A percentile compares a stretch with the other conserved stretches of the same genome.
Conservation (phyloP, 2,888 invertebrate species). For the Carterocephalus palaemon region DNA sequence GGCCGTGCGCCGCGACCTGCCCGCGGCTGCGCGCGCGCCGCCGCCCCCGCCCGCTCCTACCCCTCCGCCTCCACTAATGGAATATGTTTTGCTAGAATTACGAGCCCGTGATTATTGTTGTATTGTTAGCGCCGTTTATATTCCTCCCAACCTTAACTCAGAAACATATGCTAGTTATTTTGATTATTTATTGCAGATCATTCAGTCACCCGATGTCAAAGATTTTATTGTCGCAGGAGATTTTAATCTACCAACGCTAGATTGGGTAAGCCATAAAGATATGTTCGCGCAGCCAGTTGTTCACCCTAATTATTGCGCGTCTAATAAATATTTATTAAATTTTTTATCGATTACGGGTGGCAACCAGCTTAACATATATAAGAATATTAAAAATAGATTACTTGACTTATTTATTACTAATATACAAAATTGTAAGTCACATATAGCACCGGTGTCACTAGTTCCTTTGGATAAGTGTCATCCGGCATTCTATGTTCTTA, state of each 20-base stretch:
- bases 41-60: not conserved
- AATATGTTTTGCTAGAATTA: too few relatives aligned
- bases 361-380: not conserved
- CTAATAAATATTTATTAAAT: not conserved
- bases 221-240: not conserved
- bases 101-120: too few relatives aligned
- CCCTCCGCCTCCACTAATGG: not conserved
- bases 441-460: not conserved
- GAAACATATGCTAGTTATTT: not conserved
- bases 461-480: not conserved
- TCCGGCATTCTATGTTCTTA: not conserved
- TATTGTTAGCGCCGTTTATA: too few relatives aligned
- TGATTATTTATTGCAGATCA: not conserved
- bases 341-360: not conserved
- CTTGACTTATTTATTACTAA: not conserved
- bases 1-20: constrained; percentile 13
- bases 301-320: too few relatives aligned
- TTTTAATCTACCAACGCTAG: not conserved
- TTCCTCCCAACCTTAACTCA: not conserved
- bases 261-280: too few relatives aligned
- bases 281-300: too few relatives aligned
- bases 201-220: not conserved
- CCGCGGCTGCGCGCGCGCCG: constrained; percentile 7
- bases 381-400: not conserved
- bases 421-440: not conserved